Evolutionary conservation across 2,888 invertebrate genomes (phyloP).

Genomic region (Tigriopus californicus): DNA sequence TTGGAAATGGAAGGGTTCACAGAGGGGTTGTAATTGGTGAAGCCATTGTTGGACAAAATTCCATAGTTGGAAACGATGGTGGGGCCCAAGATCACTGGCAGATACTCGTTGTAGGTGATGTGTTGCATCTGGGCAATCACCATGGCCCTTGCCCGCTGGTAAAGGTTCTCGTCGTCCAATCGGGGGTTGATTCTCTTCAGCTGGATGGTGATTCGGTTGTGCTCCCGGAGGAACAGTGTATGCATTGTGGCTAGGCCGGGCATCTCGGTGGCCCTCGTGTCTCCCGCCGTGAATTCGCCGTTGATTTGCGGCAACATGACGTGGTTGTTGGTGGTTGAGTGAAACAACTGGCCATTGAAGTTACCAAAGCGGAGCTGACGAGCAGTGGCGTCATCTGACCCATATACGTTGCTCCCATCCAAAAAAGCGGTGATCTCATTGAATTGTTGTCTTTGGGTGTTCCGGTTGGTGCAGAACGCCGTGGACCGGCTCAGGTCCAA

Average conservation of each 20-base stretch:
- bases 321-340: not conserved
- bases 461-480: constrained; percentile 31
- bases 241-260: constrained; percentile 72
- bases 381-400: constrained; percentile 64
- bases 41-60: not conserved
- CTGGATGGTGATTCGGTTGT: constrained; percentile 64
- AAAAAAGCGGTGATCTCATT: constrained; percentile 57
- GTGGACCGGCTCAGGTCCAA: constrained; percentile 58
- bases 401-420: constrained; percentile 70
- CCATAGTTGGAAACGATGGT: not conserved
- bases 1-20: not conserved
- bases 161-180: constrained; percentile 24
- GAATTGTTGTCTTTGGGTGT: constrained; percentile 84
- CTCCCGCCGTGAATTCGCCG: not conserved
- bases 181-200: constrained; percentile 31
- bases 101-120: constrained; percentile 60
- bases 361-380: constrained; percentile 47
- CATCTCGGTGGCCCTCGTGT: constrained; percentile 62
- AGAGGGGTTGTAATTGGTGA: not conserved
- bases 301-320: not conserved
- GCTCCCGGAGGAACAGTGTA: constrained; percentile 69
- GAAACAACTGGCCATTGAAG: constrained; percentile 22
- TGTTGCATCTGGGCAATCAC: constrained; percentile 68
- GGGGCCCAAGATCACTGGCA: constrained; percentile 50
- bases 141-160: constrained; percentile 39